phyloP scores from a whole-genome alignment of 1,140 invertebrate species.

The Ruditapes philippinarum region DNA sequence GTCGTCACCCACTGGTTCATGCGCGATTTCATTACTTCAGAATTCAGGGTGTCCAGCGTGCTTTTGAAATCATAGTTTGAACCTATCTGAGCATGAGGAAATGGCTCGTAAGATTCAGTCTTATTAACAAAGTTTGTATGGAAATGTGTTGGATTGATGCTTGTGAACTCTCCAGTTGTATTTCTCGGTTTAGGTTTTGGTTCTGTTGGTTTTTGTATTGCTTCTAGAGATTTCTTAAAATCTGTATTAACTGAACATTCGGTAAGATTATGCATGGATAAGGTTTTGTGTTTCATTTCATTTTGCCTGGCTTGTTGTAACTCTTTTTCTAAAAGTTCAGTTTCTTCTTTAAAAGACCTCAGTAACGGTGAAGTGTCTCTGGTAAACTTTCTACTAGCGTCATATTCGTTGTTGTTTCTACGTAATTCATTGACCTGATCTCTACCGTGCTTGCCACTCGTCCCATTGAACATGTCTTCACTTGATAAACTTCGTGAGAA shows the following conservation, averaged over 20 bases:
- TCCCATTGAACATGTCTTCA: not conserved
- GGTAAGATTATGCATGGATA: slow-evolving; percentile 34
- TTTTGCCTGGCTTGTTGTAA: slow-evolving; percentile 73
- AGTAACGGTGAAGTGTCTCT: slow-evolving; percentile 71
- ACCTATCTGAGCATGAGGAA: not conserved
- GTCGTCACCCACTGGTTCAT: slow-evolving; percentile 69
- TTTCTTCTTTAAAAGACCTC: slow-evolving; percentile 74
- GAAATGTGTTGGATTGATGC: not conserved
- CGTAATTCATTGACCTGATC: not conserved
- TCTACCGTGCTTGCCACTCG: not conserved
- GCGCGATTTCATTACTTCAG: slow-evolving; percentile 71
- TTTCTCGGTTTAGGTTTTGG: not conserved
- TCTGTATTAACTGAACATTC: not conserved
- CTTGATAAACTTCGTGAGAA: not conserved
- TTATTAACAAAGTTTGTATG: slow-evolving; percentile 4
- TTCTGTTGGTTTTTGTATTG: not conserved
- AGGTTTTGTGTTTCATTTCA: slow-evolving; percentile 75
- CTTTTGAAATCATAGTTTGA: slow-evolving; percentile 46
- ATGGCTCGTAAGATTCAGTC: not conserved
- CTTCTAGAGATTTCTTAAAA: not conserved
- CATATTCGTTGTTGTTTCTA: not conserved
- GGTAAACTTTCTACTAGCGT: not conserved
- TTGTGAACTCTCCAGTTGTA: not conserved
- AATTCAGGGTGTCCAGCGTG: slow-evolving; percentile 68
- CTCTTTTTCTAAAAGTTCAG: slow-evolving; percentile 73